Evolutionary conservation across 2,888 invertebrate species (phyloP), one percentile per base, ranked within the genome.

Genomic region (Gnatocerus cornutus): DNA sequence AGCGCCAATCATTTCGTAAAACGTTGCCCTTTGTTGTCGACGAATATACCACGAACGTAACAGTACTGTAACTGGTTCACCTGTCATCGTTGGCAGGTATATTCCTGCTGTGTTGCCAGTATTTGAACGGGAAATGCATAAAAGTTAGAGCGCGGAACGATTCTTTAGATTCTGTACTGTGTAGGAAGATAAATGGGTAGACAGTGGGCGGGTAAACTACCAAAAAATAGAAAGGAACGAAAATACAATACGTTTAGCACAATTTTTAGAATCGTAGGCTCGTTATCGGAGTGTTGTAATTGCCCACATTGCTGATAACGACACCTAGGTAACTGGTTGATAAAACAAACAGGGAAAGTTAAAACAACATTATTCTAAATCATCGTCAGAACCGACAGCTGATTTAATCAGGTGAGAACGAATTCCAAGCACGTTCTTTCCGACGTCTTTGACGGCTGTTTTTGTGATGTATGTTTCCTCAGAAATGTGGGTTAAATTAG

Each of bases 71-170:
- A 71, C 73, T 72, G 76, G 72, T 74, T 74, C 76, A 75, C 75
- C 75, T 74, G 76, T 73, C 71, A 71, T 70, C 72, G 73, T 59
- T 63, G 63, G 67, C 69, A 76, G 73, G 72, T 70, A 70, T 52
- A 45, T 55, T 63, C 52, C 53, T 37, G 63, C 63, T 29, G 53
- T 43, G 63, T 63, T 63, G 63, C 63, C 63, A 61, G 61, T 12
- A 29, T 50, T 61, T 33, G 39, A 50, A 59, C 59, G 46, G 59
- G 41, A 59, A 61, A 61, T 48, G 50, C 16, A 21, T 33, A 33
- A 61, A 58, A 50, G 50, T 48, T 50, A 61, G 50, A 12, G 48
- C 61, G 61, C 61, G 61, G 61, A 61, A 61, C 61, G 63, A 43
- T 53, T 41, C 43, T 63, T 43, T 41, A 8, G 53, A 59, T 56